These are phyloP conservation scores for Druceiella hillmani DNA, from an alignment of 2,888 invertebrate species.

Conservation along the genomic window DNA sequence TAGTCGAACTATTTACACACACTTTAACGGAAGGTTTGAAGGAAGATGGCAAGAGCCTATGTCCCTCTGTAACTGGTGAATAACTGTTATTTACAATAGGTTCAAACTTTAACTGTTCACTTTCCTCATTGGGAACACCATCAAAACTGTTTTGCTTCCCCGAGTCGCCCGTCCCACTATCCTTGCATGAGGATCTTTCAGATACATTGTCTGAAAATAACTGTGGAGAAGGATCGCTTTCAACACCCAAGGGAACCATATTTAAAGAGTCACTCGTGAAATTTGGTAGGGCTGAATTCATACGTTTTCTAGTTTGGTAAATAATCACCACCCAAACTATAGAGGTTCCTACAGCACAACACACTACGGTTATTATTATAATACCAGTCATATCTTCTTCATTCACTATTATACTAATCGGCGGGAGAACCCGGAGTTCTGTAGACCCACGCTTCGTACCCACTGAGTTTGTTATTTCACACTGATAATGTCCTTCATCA, in stretches of 20 bases:
- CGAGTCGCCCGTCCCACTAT: constrained; percentile 76
- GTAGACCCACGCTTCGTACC: constrained; percentile 71
- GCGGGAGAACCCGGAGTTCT: constrained; percentile 64
- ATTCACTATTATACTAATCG: constrained; percentile 49
- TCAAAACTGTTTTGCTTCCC: constrained; percentile 69
- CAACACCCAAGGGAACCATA: constrained; percentile 50
- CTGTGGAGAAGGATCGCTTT: constrained; percentile 43
- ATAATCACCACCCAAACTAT: constrained; percentile 89
- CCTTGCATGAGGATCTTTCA: constrained; percentile 71
- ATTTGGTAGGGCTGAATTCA: constrained; percentile 46
- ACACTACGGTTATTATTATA: constrained; percentile 83
- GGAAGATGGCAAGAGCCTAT: constrained; percentile 48
- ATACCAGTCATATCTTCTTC: constrained; percentile 81
- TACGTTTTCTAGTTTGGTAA: constrained; percentile 72
- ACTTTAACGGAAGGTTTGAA: constrained; percentile 51
- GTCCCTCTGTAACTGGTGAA: constrained; percentile 47
- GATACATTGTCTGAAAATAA: constrained; percentile 62
- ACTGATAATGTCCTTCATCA: constrained; percentile 86
- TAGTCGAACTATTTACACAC: constrained; percentile 49
- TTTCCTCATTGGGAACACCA: constrained; percentile 44
- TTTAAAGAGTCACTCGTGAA: constrained; percentile 45
- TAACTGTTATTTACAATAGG: constrained; percentile 41
- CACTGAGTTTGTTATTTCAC: constrained; percentile 81
- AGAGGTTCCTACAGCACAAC: constrained; percentile 88
- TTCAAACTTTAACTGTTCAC: constrained; percentile 47